Conservation (phyloP, 2,113 vertebrate genomes). For the Sminthopsis crassicaudata region DNA sequence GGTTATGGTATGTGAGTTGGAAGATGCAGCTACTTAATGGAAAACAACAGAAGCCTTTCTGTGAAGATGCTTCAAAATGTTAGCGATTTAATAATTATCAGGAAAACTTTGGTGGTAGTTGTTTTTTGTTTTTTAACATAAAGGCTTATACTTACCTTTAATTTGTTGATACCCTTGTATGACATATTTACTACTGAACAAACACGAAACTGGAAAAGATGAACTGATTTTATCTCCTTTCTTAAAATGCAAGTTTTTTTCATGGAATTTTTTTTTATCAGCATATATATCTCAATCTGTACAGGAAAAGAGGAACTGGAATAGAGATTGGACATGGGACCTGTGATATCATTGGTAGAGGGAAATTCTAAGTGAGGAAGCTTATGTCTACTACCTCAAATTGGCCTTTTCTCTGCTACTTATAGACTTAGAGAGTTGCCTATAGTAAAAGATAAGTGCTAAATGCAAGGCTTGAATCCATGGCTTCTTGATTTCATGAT, state of each 20-base stretch:
- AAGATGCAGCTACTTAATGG: conserved; percentile 56
- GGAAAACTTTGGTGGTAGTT: conserved; percentile 9
- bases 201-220: background rate
- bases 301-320: too few species aligned
- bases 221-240: background rate
- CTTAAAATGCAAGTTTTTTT: background rate
- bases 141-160: background rate
- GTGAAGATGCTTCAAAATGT: conserved; percentile 2
- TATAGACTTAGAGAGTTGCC: too few species aligned
- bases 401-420: too few species aligned
- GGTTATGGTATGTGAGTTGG: conserved; percentile 43
- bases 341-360: too few species aligned
- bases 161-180: background rate
- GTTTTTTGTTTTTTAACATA: background rate
- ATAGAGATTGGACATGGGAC: too few species aligned
- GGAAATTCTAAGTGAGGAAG: too few species aligned
- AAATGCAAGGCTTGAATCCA: too few species aligned
- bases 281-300: too few species aligned
- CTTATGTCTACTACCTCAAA: too few species aligned
- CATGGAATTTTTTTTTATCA: background rate
- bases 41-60: conserved; percentile 45
- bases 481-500: too few species aligned
- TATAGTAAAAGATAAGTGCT: too few species aligned
- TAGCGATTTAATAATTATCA: conserved; percentile 54
- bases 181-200: background rate